Evolutionary conservation across 2,888 invertebrate species (phyloP), one percentile per base, ranked within the genome.

Genomic region (Lycophotia porphyrea): DNA sequence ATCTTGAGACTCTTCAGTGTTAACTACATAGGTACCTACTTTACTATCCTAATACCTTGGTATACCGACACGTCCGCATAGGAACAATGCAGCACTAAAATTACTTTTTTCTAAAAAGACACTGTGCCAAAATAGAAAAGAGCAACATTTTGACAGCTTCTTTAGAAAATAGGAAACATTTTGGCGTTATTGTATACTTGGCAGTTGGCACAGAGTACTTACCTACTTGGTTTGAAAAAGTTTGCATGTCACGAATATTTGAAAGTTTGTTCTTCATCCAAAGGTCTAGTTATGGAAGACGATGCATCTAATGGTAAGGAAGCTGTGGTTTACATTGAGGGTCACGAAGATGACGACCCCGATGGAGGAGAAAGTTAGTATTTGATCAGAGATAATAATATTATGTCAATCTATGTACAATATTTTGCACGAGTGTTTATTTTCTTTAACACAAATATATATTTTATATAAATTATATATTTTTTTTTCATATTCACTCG

Each of bases 281-380:
- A 2, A 81, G 81, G 31, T n/a, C 1, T 73, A 36, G 71, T 84
- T 13, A 81, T 86, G 81, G 80, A 84, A 1, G 85, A 87, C 13
- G 81, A 86, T 5, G 42, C 76, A 36, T 80, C 83, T 9, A 89
- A 85, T 60, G 86, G 87, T 66, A 72, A 76, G 0, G 88, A 87
- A n/a, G 61, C 84, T n/a, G 84, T 89, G 58, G 85, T 85, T 31
- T 76, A 71, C 58, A 61, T 80, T 27, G 84, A 82, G 9, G 81
- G 73, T 64, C 81, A 84, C 31, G 76, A 78, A 5, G 82, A 83
- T 0, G 73, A 76, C 0, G 74, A 70, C 9, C 61, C 47, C 0
- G 75, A 80, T 24, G n/a, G 44, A 0, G 84, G 64, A 1, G 87
- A 86, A 77, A 78, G 89, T 89, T 36, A 42, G 78, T 68, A 67